A percentile compares a stretch with the other conserved stretches of the same genome.
Conservation (phyloP, 2,888 invertebrate species). For the Choreutis nemorana region DNA sequence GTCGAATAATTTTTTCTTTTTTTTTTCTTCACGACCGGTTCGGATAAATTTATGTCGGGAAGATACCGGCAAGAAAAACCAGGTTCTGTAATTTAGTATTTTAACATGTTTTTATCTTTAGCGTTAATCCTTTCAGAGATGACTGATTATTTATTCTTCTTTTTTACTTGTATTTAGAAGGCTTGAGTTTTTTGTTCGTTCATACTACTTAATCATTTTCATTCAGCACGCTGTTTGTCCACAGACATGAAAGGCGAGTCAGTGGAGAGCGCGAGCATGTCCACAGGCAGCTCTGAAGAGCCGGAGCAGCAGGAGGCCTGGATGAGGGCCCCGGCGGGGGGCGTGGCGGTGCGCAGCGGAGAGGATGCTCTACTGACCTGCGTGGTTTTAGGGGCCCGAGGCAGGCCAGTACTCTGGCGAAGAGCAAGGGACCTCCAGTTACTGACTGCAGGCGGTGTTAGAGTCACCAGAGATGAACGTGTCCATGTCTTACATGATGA, state of each 20-base stretch:
- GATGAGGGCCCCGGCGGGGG: slow-evolving; percentile 48
- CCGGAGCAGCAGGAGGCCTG: slow-evolving; percentile 38
- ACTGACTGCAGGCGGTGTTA: slow-evolving; percentile 77
- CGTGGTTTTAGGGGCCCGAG: slow-evolving; percentile 75
- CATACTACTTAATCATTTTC: neutral
- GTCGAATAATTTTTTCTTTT: too few relatives aligned
- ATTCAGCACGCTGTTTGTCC: too few relatives aligned
- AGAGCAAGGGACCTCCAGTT: slow-evolving; percentile 73
- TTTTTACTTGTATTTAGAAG: neutral
- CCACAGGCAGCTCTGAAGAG: slow-evolving; percentile 38
- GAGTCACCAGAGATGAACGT: slow-evolving; percentile 78
- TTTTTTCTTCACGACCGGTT: too few relatives aligned
- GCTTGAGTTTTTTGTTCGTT: neutral
- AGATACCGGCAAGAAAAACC: too few relatives aligned
- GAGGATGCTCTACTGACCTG: slow-evolving; percentile 85
- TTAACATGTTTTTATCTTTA: too few relatives aligned
- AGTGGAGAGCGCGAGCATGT: slow-evolving; percentile 28
- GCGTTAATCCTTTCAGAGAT: too few relatives aligned
- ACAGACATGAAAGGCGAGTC: slow-evolving; percentile 33
- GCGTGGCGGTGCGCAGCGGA: slow-evolving; percentile 57
- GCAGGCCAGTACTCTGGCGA: slow-evolving; percentile 80
- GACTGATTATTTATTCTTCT: too few relatives aligned
- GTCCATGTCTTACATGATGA: slow-evolving; percentile 80
- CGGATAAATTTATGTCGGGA: too few relatives aligned
- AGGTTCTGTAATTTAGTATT: too few relatives aligned